phyloP scores from a whole-genome alignment of 2,888 invertebrate species.

The Metallyticus violacea region DNA sequence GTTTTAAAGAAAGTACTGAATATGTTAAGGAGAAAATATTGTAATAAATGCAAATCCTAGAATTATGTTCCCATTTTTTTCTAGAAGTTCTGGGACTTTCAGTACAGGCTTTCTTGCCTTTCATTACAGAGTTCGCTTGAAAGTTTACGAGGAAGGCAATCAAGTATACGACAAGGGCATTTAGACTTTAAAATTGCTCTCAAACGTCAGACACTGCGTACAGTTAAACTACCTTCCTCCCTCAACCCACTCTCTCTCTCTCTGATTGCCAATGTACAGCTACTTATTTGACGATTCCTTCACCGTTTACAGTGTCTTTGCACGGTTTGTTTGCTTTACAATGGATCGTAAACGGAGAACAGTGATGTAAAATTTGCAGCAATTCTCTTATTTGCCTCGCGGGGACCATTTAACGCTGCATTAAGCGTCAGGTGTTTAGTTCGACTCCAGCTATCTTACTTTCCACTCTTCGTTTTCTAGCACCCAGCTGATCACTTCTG shows the following conservation, averaged over 20 bases:
- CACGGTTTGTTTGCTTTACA: background rate
- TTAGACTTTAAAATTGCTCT: background rate
- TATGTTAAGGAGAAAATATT: no score
- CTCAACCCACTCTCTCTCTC: background rate
- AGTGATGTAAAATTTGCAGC: background rate
- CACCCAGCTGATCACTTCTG: background rate
- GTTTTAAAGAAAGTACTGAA: no score
- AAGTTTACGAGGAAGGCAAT: background rate
- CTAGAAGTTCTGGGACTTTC: no score
- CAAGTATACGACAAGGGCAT: background rate
- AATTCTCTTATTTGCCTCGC: background rate
- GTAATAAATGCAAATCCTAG: no score
- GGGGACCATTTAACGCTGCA: background rate
- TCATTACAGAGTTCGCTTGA: no score
- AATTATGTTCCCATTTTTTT: no score
- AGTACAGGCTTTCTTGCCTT: background rate
- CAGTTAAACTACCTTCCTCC: background rate
- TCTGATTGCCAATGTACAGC: no score
- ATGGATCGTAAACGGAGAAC: background rate
- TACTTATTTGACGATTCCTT: background rate
- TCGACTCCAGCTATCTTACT: background rate
- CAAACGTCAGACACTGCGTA: background rate
- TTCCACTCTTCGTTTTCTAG: background rate
- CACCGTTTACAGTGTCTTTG: background rate
- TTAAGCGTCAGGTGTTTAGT: background rate